Base-by-base conservation (phyloP, 2,888 invertebrate genomes). In the Leuctra nigra region DNA sequence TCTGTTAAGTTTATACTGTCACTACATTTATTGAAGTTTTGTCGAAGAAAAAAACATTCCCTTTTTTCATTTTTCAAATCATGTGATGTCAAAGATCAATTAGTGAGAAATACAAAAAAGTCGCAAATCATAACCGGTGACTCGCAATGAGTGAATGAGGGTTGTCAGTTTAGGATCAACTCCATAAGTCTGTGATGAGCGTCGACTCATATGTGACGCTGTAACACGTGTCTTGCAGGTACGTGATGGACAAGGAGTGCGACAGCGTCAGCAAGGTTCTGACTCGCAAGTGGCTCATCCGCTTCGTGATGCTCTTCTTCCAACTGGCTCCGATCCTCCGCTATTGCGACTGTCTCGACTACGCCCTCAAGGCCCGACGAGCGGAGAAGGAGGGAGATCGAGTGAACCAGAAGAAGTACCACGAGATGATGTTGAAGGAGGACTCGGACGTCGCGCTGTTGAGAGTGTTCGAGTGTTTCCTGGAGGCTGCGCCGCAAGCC, bases 401-500 rank as follows among this genome's bases (percentile, higher is more conserved):
- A 2, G 71, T 73, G 14, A 76, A 79, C 9, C 84, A 86, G 67
- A 75, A 80, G 47, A 74, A 77, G 64, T 86, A 84, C 71, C 88
- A 86, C 67, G 75, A 80, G 35, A 74, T 85, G 60, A 87, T 87
- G 84, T 73, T 87, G 55, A 84, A 84, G 63, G 89, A 88, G 66
- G 89, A 89, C 68, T 83, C 87, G 0, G 88, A 89, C 70, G 86
- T 87, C 0, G 86, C 89, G 0, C 72, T 90, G 57, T 73, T 90
- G 58, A 73, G 87, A 64, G 82, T 89, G 41, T 81, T 89, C 66
- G 88, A 90, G 70, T 87, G 88, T 69, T 89, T 88, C 69, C 71
- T 89, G 44, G 89, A 89, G 71, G 84, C 88, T 0, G 88, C 88
- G 0, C 89, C 89, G 0, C 88, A 89, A 68, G 86, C 87, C 68